These are phyloP conservation scores for Mesorhabditis sp. DNA, from an alignment of 2,888 invertebrate genomes.

Conservation along the genomic window DNA sequence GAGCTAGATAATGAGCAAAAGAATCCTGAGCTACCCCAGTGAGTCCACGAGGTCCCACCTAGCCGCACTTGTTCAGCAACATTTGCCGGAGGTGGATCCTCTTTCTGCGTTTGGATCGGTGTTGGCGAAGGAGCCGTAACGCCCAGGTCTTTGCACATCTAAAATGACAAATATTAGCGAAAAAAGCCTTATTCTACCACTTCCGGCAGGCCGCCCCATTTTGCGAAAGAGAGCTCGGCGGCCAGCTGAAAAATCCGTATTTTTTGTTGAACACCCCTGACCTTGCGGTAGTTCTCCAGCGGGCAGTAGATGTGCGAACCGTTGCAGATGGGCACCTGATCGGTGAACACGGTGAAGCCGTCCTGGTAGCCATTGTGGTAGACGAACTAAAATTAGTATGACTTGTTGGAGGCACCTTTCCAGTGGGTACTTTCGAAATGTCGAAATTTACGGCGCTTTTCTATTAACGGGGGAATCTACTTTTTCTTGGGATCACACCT, in stretches of 20 bases:
- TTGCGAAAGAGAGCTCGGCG: neutral
- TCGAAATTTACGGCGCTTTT: no score
- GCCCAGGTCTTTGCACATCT: no score
- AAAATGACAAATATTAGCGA: no score
- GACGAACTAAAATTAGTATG: neutral
- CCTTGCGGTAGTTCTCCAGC: neutral
- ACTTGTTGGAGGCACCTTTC: neutral
- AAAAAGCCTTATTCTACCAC: neutral
- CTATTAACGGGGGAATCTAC: neutral
- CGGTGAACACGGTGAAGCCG: conserved; percentile 2
- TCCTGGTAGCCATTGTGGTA: neutral
- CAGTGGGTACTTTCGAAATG: no score
- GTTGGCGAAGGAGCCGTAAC: no score
- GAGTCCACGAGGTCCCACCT: no score
- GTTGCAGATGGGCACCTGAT: neutral
- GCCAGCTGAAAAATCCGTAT: neutral
- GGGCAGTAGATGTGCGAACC: neutral
- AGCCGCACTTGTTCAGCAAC: no score
- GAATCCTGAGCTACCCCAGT: no score
- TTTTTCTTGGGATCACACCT: neutral
- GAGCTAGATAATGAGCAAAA: no score
- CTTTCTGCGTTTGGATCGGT: no score
- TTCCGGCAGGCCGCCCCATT: neutral
- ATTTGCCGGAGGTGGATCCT: no score
- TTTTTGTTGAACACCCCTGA: neutral